Evolutionary conservation across 2,113 vertebrate genomes (phyloP).

Genomic region (Toxostoma redivivum): DNA sequence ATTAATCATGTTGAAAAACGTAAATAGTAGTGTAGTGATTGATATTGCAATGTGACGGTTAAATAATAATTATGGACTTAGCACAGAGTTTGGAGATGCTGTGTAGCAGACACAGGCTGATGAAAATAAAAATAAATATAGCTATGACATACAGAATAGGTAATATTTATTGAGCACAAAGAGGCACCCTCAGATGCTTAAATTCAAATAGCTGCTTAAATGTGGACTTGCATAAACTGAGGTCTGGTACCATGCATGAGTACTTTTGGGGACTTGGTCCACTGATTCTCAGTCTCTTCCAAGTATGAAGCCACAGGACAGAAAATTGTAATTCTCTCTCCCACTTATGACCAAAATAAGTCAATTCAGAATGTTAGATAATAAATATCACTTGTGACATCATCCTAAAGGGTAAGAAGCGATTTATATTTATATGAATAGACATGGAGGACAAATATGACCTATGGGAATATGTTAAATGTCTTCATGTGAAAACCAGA

Average conservation of each 20-base stretch:
- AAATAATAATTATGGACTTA: neutral
- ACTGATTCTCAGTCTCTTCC: neutral
- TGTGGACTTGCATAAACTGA: neutral
- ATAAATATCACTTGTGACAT: slow-evolving; percentile 52
- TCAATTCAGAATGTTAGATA: slow-evolving; percentile 1
- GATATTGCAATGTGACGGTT: neutral
- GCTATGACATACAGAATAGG: neutral
- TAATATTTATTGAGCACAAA: neutral
- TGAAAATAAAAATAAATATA: neutral
- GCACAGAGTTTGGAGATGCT: neutral
- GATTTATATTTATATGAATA: slow-evolving; percentile 40
- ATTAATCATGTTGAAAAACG: neutral
- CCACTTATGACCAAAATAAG: neutral
- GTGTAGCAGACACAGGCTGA: neutral
- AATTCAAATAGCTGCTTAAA: neutral
- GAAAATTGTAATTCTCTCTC: neutral
- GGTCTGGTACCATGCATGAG: neutral
- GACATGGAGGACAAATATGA: slow-evolving; percentile 45
- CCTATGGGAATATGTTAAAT: slow-evolving; percentile 51
- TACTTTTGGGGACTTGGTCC: neutral
- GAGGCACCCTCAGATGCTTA: neutral
- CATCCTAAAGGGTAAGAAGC: slow-evolving; percentile 61
- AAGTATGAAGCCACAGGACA: neutral
- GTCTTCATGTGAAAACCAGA: slow-evolving; percentile 24
- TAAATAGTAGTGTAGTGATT: neutral